Base-by-base conservation (phyloP, 2,797 vertebrate genomes). In the Gephyroberyx darwinii region DNA sequence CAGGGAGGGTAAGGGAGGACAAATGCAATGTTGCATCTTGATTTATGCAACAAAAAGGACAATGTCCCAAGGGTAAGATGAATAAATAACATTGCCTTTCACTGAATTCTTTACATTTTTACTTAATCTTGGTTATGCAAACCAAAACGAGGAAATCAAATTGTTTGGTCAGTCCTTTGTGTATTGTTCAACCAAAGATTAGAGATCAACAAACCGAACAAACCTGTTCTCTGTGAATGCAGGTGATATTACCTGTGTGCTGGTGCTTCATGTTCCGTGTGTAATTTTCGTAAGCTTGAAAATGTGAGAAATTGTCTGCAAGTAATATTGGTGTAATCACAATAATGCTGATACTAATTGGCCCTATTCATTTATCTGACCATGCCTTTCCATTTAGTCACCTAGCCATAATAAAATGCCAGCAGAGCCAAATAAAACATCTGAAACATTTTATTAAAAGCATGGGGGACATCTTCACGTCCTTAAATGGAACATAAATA, bases 361-460 rank as follows among this genome's bases (percentile, higher is more conserved):
- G 14, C 30, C 19, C 5, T 39, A 26, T 43, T 14, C 9, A 12
- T 31, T 10, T 53, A 12, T 30, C 51, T 26, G 1, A 53, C 4
- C 22, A 53, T 30, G 14, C 9, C 20, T 13, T 53, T 53, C 45
- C 8, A 17, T 48, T 17, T 48, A 48, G 6, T 17, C 45, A 48
- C n/a, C 45, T n/a, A 41, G 16, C 6, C 16, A 53, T 41, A 80
- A 43, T 9, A 22, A 52, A 52, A 58, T 10, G 26, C 57, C 45
- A 26, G 60, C 1, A 55, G 1, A 77, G 13, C n/a, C 54, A n/a
- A 60, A 62, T 56, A 51, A 83, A 82, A 83, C 66, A 82, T 87
- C 85, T 78, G 75, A 77, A 90, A 89, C 77, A 76, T 93, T 94
- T 94, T 93, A 94, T 94, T 95, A 91, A 93, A 94, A 93, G 89